Percentiles rank a stretch among this genome's conserved stretches.
phyloP scores from a whole-genome alignment of 64 coral and sea anemone genomes.

The Catalaphyllia jardinei region DNA sequence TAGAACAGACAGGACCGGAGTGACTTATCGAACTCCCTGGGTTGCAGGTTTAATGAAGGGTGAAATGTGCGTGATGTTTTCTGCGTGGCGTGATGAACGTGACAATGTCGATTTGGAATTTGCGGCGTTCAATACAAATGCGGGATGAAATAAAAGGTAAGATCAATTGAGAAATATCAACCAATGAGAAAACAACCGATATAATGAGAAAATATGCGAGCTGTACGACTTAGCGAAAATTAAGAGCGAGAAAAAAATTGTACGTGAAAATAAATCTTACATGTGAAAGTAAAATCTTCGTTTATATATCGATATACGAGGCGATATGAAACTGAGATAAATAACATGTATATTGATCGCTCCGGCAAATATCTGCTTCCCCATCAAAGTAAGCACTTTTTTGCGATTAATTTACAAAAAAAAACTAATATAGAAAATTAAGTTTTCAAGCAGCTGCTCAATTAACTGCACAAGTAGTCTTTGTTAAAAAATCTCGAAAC shows the following conservation, averaged over 20 bases:
- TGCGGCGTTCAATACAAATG: neutral
- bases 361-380: neutral
- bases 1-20: neutral
- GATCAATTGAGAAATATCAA: neutral
- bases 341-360: neutral
- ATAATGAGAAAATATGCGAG: neutral
- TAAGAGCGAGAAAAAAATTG: too few species aligned
- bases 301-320: neutral
- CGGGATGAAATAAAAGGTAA: too few species aligned
- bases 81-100: constrained; percentile 25
- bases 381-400: neutral
- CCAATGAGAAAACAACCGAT: neutral
- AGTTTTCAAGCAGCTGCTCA: too few species aligned
- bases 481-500: too few species aligned
- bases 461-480: too few species aligned
- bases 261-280: too few species aligned
- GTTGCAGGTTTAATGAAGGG: neutral
- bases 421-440: too few species aligned
- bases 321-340: neutral
- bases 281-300: neutral
- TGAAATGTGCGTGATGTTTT: constrained; percentile 28
- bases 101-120: neutral
- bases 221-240: too few species aligned
- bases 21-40: neutral
- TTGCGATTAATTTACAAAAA: neutral